Base-by-base conservation (phyloP, 2,888 invertebrate species). In the Tricholauxania praeusta region DNA sequence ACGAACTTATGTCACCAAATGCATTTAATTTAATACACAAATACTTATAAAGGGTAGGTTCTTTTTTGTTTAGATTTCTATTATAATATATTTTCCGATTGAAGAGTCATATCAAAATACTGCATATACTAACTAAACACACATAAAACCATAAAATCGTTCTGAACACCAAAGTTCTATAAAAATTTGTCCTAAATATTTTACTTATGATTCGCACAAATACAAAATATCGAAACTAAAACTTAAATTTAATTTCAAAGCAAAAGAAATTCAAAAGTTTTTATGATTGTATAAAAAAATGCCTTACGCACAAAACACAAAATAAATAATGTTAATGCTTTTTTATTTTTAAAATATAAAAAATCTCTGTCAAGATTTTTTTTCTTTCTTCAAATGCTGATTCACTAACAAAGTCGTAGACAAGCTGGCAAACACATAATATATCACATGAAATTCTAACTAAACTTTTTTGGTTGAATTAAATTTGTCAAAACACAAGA, bases 401-500 rank as follows among this genome's bases (percentile, higher is more conserved):
- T 22, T 57, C 57, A 57, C 12, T 28, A 57, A 28, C 57, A 57
- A 17, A 15, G n/a, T 57, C 57, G 57, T 28, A 57, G 57, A 57
- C 57, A 57, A 57, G 7, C 57, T 57, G 57, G 57, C 57, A 57
- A 19, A 57, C 22, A 55, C 28, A 28, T 4, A 28, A 28, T 28
- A 28, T 2, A 28, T 28, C 28, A 28, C 28, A 3, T 4, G 3
- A 28, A 28, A 28, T 28, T 28, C 28, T 28, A 28, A 28, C 28
- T 28, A 28, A 39, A 39, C 39, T 39, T 39, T 39, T 39, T 39
- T 39, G 39, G 39, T 39, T 39, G 39, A 39, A 39, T 39, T 39
- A 10, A 39, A 39, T 39, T 39, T 39, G 39, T 39, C 39, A 39
- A 10, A 39, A 39, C 39, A 39, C 39, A 39, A 39, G 10, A 39